Conservation (phyloP, 1,140 invertebrate genomes). For the Trachelipus rathkii region DNA sequence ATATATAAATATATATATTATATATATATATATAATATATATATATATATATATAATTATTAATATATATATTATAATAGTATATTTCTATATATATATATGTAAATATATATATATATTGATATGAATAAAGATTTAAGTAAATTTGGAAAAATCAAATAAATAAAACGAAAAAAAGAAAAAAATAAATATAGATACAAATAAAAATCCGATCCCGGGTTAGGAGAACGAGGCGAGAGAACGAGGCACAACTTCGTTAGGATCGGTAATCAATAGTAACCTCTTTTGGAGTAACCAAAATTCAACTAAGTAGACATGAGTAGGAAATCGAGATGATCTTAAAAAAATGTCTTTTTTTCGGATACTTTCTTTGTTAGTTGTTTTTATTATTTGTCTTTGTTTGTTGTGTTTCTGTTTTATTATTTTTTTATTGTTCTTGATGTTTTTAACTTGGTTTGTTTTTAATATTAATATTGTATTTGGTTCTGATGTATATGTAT, state of each 20-base stretch:
- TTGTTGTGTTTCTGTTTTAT: not conserved
- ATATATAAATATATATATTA: too few species aligned
- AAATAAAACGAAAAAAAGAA: not conserved
- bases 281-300: not conserved
- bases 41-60: too few species aligned
- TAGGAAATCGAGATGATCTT: not conserved
- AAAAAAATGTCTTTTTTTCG: not conserved
- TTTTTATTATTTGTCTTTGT: not conserved
- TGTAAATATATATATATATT: conserved; percentile 3
- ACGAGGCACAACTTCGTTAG: not conserved
- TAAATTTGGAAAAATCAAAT: too few species aligned
- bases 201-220: not conserved
- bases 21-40: too few species aligned
- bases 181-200: not conserved
- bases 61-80: too few species aligned
- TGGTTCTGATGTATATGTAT: too few species aligned
- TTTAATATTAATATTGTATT: too few species aligned
- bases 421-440: too few species aligned
- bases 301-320: not conserved
- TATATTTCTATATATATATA: not conserved
- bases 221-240: too few species aligned
- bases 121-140: not conserved
- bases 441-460: too few species aligned
- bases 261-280: not conserved
- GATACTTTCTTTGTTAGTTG: not conserved